Conservation (phyloP, 1,140 invertebrate species). For the Zaprionus nigranus region DNA sequence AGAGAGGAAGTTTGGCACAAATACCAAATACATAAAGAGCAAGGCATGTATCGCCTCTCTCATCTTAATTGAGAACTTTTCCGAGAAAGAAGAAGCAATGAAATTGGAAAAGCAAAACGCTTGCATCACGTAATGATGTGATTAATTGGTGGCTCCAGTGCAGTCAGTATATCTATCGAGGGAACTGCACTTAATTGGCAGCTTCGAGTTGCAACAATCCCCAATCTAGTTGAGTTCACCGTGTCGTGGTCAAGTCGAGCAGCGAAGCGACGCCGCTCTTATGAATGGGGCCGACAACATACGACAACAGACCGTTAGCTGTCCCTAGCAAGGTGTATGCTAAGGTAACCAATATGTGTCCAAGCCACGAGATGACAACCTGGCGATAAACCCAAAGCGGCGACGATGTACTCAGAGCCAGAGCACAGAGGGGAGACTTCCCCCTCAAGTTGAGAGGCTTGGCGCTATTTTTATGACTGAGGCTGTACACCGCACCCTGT, state of each 20-base stretch:
- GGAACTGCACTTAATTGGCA: slow-evolving; percentile 7
- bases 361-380: slow-evolving; percentile 68
- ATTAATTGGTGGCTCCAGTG: background rate
- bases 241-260: slow-evolving; percentile 10
- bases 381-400: slow-evolving; percentile 57
- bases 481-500: slow-evolving; percentile 66
- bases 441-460: slow-evolving; percentile 52
- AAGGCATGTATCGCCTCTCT: background rate
- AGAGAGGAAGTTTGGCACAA: background rate
- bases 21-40: background rate
- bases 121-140: slow-evolving; percentile 7
- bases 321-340: slow-evolving; percentile 50
- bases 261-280: slow-evolving; percentile 19
- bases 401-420: background rate
- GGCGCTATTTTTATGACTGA: slow-evolving; percentile 74
- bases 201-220: background rate
- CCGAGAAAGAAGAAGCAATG: background rate
- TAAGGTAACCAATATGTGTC: slow-evolving; percentile 55
- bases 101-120: background rate
- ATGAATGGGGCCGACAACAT: slow-evolving; percentile 35
- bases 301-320: slow-evolving; percentile 52
- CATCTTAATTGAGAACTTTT: slow-evolving; percentile 7
- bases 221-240: background rate
- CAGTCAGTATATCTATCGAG: background rate
- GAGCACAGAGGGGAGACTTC: background rate